These are phyloP conservation scores for Diplolepis rosae DNA, from an alignment of 2,888 invertebrate species.

Conservation along the genomic window DNA sequence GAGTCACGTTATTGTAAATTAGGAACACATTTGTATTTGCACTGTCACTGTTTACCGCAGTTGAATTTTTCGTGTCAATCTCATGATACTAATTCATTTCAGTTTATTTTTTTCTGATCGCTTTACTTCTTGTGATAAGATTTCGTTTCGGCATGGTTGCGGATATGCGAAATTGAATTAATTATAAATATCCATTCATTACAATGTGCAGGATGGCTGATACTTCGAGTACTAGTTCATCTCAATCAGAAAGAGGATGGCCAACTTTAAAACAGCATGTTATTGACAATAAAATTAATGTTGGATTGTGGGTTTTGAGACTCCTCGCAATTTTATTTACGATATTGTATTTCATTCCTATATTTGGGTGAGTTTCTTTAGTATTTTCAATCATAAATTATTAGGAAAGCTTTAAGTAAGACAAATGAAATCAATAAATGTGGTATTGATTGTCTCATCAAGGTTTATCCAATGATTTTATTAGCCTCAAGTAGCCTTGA, in stretches of 20 bases:
- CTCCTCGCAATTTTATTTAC: constrained; percentile 89
- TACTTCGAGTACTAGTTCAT: constrained; percentile 50
- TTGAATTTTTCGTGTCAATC: neutral
- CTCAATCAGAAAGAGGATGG: constrained; percentile 75
- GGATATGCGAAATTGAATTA: neutral
- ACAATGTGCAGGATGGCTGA: constrained; percentile 61
- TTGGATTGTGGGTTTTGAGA: constrained; percentile 90
- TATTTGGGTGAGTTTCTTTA: constrained; percentile 85
- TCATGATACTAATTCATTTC: constrained; percentile 1
- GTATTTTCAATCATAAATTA: constrained; percentile 6
- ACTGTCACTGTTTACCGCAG: constrained; percentile 12
- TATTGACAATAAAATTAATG: constrained; percentile 88
- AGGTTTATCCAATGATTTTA: constrained; percentile 6
- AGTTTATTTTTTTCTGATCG: neutral
- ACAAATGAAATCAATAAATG: neutral
- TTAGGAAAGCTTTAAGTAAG: neutral
- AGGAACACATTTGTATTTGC: constrained; percentile 15
- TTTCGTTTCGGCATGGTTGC: too few relatives aligned
- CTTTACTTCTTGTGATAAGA: neutral
- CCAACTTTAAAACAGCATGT: constrained; percentile 83
- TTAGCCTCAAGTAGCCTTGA: neutral
- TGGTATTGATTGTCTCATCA: neutral
- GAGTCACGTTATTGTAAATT: neutral
- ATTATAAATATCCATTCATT: neutral
- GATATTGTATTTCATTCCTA: constrained; percentile 88